A percentile compares a stretch with the other conserved stretches of the same genome.
Conservation (phyloP, 2,888 invertebrate species). For the Eurytoma adleriae region DNA sequence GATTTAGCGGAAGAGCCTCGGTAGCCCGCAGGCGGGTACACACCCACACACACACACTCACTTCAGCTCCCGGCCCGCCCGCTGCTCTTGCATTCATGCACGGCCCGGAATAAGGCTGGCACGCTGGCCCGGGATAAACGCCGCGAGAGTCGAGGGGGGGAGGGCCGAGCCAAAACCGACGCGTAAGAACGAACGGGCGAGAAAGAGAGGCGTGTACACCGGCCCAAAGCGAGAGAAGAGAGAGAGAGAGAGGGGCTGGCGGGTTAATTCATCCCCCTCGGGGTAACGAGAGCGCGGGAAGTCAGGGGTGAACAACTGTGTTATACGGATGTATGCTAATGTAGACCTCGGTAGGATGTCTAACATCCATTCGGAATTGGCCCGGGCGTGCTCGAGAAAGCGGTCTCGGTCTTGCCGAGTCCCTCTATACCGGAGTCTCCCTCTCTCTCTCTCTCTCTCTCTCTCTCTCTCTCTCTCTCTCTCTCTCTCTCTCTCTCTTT, state of each 20-base stretch:
- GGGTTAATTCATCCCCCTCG: conserved; percentile 67
- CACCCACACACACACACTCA: background rate
- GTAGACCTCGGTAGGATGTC: conserved; percentile 70
- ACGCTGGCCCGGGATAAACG: background rate
- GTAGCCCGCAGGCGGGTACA: background rate
- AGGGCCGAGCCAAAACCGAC: too few species aligned
- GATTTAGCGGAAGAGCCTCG: conserved; percentile 44
- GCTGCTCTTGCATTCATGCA: background rate
- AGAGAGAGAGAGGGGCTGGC: conserved; percentile 48
- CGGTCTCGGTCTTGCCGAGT: background rate
- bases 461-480: conserved; percentile 7
- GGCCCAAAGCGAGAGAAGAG: background rate
- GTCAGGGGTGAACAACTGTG: conserved; percentile 66
- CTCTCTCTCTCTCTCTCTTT: conserved; percentile 36
- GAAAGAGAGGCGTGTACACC: conserved; percentile 24
- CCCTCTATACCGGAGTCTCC: background rate
- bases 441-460: conserved; percentile 20
- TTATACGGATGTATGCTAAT: conserved; percentile 72
- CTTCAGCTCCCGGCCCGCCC: background rate
- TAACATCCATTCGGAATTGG: conserved; percentile 69
- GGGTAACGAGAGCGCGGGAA: conserved; percentile 57
- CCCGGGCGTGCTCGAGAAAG: conserved; percentile 1
- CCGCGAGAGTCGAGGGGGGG: background rate
- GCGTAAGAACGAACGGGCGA: conserved; percentile 14
- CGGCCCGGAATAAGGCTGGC: conserved; percentile 15